Percentiles rank a stretch among this genome's conserved stretches.
Evolutionary conservation across 64 coral and sea anemone genomes (phyloP).

Genomic region (Porites australiensis): DNA sequence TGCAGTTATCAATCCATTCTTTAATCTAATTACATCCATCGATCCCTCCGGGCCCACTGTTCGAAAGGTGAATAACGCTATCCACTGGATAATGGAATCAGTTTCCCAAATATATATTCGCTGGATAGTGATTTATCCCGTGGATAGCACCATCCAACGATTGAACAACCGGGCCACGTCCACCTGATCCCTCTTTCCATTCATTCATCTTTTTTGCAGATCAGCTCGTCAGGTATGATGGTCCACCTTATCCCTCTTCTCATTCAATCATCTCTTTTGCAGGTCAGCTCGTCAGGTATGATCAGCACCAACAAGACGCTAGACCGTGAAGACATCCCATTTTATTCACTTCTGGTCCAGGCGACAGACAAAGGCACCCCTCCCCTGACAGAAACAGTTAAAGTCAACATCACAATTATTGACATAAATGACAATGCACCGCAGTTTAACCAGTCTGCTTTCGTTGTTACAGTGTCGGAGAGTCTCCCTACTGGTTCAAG

Average conservation of each 20-base stretch:
- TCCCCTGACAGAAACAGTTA: conserved; percentile 57
- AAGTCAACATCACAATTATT: conserved; percentile 42
- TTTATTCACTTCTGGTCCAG: conserved; percentile 41
- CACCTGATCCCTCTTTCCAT: too few species aligned
- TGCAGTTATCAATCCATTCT: too few species aligned
- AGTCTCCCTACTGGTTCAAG: not conserved
- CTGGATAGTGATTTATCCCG: too few species aligned
- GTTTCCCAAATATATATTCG: too few species aligned
- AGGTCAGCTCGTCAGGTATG: conserved; percentile 46
- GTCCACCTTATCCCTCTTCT: too few species aligned
- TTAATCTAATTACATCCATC: too few species aligned
- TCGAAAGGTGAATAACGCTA: too few species aligned
- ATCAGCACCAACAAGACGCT: conserved; percentile 54
- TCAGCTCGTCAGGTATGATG: conserved; percentile 48
- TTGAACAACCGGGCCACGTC: too few species aligned
- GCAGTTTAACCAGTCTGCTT: not conserved
- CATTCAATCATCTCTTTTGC: not conserved
- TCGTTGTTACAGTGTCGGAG: conserved; percentile 39
- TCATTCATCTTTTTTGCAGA: not conserved
- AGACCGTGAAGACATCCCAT: conserved; percentile 60
- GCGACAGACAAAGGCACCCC: conserved; percentile 63
- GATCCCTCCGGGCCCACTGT: too few species aligned
- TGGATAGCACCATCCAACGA: too few species aligned
- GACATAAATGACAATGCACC: conserved; percentile 69
- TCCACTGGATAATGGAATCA: too few species aligned